Evolutionary conservation across 2,888 invertebrate species (phyloP), one percentile per base, ranked within the genome.

Genomic region (Hanleya hanleyi): DNA sequence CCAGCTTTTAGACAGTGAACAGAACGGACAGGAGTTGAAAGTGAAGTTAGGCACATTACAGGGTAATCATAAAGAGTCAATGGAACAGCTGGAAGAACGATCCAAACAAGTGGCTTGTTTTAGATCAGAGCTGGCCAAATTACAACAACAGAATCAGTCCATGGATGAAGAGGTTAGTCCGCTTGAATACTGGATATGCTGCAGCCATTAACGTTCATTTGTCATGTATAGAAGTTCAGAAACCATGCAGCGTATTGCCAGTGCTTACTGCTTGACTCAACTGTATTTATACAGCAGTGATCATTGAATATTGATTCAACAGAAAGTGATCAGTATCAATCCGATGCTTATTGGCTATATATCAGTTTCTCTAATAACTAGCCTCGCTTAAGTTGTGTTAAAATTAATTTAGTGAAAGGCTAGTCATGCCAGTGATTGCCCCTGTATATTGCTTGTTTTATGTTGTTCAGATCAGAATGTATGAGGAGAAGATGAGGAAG

Each of bases 1-100:
- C 9, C 74, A 89, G 87, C 75, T 89, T 76, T 77, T 87, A 82
- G 87, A 88, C 50, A 83, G 82, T 62, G 88, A 89, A 51, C 86
- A 87, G 78, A 76, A 81, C 49, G 78, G 86, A 15, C 86, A 87
- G 74, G 88, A 88, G 68, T 80, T 89, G 57, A 86, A 84, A 71
- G 84, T 87, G 1, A 88, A 89, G 80, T 77, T 89, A 76, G 84
- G 86, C 50, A 86, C 87, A 18, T 83, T 87, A 36, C 89, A 89
- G 79, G 87, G 88, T 71, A 86, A 87, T 74, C 88, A 89, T 76
- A 88, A 89, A 73, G 90, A 89, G 77, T 83, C 88, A 35, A 84
- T 89, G 86, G 88, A 88, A 50, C 88, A 89, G 77, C 83, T 90
- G 33, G 80, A 80, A 22, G 88, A 88, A 18, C 86, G 87, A 71